These are phyloP conservation scores for Aplodontia rufa DNA, from an alignment of 2,113 vertebrate genomes.

Conservation along the genomic window DNA sequence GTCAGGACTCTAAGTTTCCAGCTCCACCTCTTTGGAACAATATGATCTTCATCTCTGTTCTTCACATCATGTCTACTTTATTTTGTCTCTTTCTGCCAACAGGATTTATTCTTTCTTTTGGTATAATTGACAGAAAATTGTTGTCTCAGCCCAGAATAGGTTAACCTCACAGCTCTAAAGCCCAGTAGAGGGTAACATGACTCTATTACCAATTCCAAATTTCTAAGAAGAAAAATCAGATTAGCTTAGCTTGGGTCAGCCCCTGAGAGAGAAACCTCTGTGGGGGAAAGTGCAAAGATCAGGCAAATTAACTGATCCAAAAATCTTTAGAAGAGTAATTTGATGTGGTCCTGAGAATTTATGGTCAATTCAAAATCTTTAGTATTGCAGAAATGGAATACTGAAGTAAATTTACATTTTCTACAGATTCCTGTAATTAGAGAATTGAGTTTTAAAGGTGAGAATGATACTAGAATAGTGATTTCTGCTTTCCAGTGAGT, in stretches of 20 bases:
- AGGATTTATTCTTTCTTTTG: background rate
- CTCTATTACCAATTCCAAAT: background rate
- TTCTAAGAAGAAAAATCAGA: background rate
- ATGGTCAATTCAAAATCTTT: background rate
- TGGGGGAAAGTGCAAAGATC: background rate
- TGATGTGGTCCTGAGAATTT: background rate
- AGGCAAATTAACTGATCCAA: slow-evolving; percentile 17
- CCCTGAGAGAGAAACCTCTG: background rate
- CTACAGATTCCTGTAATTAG: background rate
- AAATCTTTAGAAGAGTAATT: background rate
- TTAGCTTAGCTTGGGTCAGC: background rate
- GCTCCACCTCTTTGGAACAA: background rate
- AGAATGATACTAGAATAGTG: background rate
- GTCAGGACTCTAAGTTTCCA: background rate
- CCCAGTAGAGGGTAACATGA: background rate
- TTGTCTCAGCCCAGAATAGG: background rate
- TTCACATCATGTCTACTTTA: background rate
- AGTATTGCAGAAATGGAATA: slow-evolving; percentile 1
- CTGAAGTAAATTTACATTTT: slow-evolving; percentile 9
- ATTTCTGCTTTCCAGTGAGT: slow-evolving; percentile 14
- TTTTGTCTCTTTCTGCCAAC: background rate
- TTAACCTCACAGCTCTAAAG: background rate
- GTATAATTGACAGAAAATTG: background rate
- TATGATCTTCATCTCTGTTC: background rate
- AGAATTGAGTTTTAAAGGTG: background rate